Evolutionary conservation across 2,888 invertebrate genomes (phyloP).

Genomic region (Hipparchia sbordonii): DNA sequence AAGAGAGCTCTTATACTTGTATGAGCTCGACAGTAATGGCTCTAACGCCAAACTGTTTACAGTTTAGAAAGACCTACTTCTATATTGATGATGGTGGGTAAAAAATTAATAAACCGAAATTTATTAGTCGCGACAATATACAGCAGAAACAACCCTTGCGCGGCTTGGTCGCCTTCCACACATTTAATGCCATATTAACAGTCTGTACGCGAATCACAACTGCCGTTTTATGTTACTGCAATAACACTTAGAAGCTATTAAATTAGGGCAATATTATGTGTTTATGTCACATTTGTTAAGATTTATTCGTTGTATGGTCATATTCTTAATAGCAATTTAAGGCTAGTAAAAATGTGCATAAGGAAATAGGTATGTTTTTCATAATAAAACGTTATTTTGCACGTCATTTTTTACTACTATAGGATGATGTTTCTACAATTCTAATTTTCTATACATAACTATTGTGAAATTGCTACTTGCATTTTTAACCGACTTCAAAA

Average conservation of each 20-base stretch:
- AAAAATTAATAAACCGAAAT: neutral
- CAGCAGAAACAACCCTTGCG: constrained; percentile 1
- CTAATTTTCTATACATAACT: too few relatives aligned
- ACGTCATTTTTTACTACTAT: too few relatives aligned
- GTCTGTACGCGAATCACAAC: constrained; percentile 24
- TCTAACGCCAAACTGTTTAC: constrained; percentile 9
- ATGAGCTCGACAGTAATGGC: constrained; percentile 15
- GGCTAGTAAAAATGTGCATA: neutral
- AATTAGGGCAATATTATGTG: constrained; percentile 24
- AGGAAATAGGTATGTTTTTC: neutral
- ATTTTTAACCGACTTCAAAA: too few relatives aligned
- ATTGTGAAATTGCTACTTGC: too few relatives aligned
- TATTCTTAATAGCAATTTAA: constrained; percentile 14
- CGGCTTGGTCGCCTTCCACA: constrained; percentile 3
- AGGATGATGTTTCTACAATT: too few relatives aligned
- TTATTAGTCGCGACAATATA: constrained; percentile 9
- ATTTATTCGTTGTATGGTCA: constrained; percentile 15
- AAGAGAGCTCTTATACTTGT: constrained; percentile 16
- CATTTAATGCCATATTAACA: constrained; percentile 23
- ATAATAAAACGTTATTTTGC: too few relatives aligned
- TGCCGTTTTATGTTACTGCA: constrained; percentile 24
- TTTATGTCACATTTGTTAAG: constrained; percentile 21
- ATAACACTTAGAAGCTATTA: constrained; percentile 27
- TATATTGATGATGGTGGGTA: neutral
- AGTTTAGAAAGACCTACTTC: neutral